Evolutionary conservation across 2,888 invertebrate genomes (phyloP), one percentile per base, ranked within the genome.

Genomic region (Eupithecia inturbata): DNA sequence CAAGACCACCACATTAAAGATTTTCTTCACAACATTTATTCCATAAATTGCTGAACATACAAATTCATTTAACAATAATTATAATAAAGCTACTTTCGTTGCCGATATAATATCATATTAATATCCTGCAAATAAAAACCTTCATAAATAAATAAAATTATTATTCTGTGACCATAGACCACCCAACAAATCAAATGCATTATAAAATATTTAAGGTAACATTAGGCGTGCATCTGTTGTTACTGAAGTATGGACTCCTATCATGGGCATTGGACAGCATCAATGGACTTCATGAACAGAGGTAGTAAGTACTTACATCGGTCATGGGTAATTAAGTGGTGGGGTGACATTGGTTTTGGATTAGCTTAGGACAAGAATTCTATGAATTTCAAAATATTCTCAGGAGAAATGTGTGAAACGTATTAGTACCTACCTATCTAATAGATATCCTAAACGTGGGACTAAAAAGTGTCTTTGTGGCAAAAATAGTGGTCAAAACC

Each of bases 291-390:
- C 57, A 57, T 57, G 57, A 57, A 26, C 26, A 26, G 57, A 57
- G 22, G 53, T 53, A 12, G 31, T 62, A 62, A 31, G n/a, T 31
- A 19, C 16, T 19, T 62, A 62, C 62, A 62, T 62, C 31, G 62
- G 62, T 31, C 62, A 62, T 31, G 62, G 62, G 62, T 62, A 62
- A 62, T 62, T 31, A 62, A 62, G 22, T 16, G 28, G 62, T 62
- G 9, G 62, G 28, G 62, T 19, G 16, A 3, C 62, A 1, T 7
- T 3, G 31, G 2, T 31, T 62, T 62, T 9, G 28, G 22, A 12
- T 57, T 57, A 12, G 14, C 26, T 26, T 57, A 26, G 57, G 57
- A 57, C 3, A 57, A 16, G 12, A 12, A 36, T 36, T 36, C 1
- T 12, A 36, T 36, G 36, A 1, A 41, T 41, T 14, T 41, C 3